Conservation (phyloP, 2,797 vertebrate genomes). For the Epinephelus malabaricus region DNA sequence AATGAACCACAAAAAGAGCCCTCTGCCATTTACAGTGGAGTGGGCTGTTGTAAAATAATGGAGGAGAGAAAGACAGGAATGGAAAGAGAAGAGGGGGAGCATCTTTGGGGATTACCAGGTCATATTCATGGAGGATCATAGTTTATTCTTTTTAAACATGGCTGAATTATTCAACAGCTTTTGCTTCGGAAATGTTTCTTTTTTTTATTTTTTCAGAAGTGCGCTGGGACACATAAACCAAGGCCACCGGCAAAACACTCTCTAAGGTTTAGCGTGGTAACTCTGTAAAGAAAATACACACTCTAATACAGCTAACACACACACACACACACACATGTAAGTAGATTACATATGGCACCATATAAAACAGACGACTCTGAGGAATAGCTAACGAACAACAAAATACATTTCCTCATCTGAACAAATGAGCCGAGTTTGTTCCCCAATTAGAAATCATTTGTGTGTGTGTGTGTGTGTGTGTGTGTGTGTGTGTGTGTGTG, state of each 20-base stretch:
- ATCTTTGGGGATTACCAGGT: conserved; percentile 43
- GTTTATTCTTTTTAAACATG: conserved; percentile 58
- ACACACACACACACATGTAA: neutral
- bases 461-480: conserved; percentile 2
- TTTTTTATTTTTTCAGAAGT: neutral
- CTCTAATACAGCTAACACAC: neutral
- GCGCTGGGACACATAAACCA: conserved; percentile 55
- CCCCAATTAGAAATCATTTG: conserved; percentile 11
- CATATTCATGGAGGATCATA: conserved; percentile 58
- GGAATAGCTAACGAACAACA: conserved; percentile 7
- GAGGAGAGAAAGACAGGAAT: neutral
- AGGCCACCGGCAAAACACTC: conserved; percentile 39
- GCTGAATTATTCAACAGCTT: conserved; percentile 73
- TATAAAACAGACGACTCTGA: conserved; percentile 3
- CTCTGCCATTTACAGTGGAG: neutral
- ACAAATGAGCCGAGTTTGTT: conserved; percentile 27
- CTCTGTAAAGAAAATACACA: conserved; percentile 13
- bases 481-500: conserved; percentile 1
- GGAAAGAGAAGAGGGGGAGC: neutral
- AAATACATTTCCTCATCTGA: conserved; percentile 17
- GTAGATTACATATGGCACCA: neutral
- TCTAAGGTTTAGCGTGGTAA: conserved; percentile 26
- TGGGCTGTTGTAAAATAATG: neutral
- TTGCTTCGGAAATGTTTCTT: conserved; percentile 31
- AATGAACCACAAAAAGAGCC: neutral